Base-by-base conservation (phyloP, 1,140 invertebrate species). In the Pteromalus puparum region DNA sequence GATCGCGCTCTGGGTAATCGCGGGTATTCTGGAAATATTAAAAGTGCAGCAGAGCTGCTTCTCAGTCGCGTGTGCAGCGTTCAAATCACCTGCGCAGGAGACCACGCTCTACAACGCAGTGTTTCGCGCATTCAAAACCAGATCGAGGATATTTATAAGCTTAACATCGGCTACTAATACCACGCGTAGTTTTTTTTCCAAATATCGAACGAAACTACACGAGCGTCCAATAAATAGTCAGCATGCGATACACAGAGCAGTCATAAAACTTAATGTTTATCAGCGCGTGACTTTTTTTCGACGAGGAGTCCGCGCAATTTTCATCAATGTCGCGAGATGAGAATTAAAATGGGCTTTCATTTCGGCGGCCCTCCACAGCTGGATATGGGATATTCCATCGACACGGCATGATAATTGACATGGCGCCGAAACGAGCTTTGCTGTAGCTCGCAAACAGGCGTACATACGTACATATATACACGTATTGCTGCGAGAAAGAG, bases 331-430 rank as follows among this genome's bases (percentile, higher is more conserved):
- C 61, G 61, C 68, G 34, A 48, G 48, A 42, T 73, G 73, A 77
- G 72, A 70, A 85, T 81, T 70, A 68, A 85, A 85, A 81, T 53
- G 28, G 24, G 26, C 72, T 75, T 84, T 67, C 83, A 75, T 79
- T 84, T 65, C 48, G 30, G 28, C 67, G 42, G 12, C 30, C 46
- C 65, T 53, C 61, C 24, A 42, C 38, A 73, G 46, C 65, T 24
- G 74, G 72, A 46, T 53, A 72, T 77, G 67, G 82, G 72, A 61
- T 53, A 73, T 84, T 79, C 48, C 61, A 77, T 78, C 74, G 84
- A 53, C 76, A 67, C n/a, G 38, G 67, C 70, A 18, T 24, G 74
- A 78, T 79, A 85, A 85, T 85, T 85, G 84, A 85, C 81, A 30
- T 34, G 74, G 48, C 74, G 81, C 7, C 67, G 38, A 79, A 79